Base-by-base conservation (phyloP, 2,797 vertebrate species). In the Rousettus madagascariensis region DNA sequence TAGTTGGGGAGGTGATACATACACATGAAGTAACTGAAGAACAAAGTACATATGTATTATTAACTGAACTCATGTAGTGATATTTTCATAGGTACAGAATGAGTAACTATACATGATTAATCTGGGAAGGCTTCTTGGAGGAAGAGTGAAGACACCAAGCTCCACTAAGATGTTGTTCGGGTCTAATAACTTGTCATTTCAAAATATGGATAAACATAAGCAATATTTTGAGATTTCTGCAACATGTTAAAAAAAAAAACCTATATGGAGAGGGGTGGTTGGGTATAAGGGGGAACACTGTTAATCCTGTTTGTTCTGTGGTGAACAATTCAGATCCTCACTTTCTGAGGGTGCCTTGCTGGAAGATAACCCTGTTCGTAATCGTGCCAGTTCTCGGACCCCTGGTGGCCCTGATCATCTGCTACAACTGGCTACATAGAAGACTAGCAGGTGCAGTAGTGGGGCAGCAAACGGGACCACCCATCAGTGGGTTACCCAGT, bases 291-390 rank as follows among this genome's bases (percentile, higher is more conserved):
- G 11, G 11, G 38, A 69, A 65, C 61, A 20, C 9, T 6, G 26
- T 20, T 94, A 75, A 96, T 46, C 24, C 9, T 66, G 13, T 30
- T 36, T 79, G 36, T 82, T 96, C 78, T 97, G 36, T 49, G 84
- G 8, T 72, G 2, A 85, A 49, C 4, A 2, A 57, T 75, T 61
- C 89, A 98, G 97, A 98, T 91, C 96, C 95, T 53, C 95, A 98
- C 94, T 98, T 98, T 30, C 96, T 98, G 96, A 97, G 86, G 84
- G 97, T 98, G 43, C 97, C 97, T 66, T 96, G 97, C 95, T 98
- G 97, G 97, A 98, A 98, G 95, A 87, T 98, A 68, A 63, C 94
- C 9, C 79, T 98, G 72, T 97, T 98, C 61, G 95, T 93, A 22
- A 78, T 97, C 0, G 97, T 97, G 79, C 97, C 97, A 0, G 55